Evolutionary conservation across 2,888 invertebrate genomes (phyloP).

Genomic region (Melipona beecheii): DNA sequence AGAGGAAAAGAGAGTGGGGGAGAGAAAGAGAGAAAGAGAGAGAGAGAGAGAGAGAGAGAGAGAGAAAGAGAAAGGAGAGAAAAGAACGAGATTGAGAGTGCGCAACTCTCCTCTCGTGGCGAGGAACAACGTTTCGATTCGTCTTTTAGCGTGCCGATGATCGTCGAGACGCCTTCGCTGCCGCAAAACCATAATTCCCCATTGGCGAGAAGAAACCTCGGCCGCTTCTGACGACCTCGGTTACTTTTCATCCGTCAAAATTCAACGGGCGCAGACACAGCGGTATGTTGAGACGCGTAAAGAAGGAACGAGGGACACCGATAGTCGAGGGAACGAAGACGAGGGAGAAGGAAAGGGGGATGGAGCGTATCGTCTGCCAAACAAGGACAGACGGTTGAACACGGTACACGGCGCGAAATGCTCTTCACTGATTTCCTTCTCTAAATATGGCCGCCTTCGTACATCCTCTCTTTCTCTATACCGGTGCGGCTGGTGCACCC

Average conservation of each 20-base stretch:
- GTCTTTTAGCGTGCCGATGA: slow-evolving; percentile 59
- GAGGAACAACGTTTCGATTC: slow-evolving; percentile 53
- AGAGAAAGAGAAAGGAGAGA: neutral
- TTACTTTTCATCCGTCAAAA: slow-evolving; percentile 72
- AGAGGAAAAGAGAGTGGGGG: slow-evolving; percentile 8
- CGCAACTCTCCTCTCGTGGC: slow-evolving; percentile 4
- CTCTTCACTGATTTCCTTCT: slow-evolving; percentile 83
- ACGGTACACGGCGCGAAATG: slow-evolving; percentile 75
- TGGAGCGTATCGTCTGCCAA: slow-evolving; percentile 34
- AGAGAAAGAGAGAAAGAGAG: slow-evolving; percentile 12
- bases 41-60: neutral
- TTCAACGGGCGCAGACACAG: slow-evolving; percentile 56
- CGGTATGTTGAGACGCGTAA: slow-evolving; percentile 53
- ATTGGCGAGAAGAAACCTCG: slow-evolving; percentile 58
- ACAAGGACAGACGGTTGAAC: slow-evolving; percentile 55
- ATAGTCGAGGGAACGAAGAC: slow-evolving; percentile 51
- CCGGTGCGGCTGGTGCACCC: slow-evolving; percentile 64
- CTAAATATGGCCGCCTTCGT: slow-evolving; percentile 83
- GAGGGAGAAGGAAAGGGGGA: slow-evolving; percentile 14
- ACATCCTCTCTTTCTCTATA: slow-evolving; percentile 62
- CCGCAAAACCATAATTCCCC: slow-evolving; percentile 61
- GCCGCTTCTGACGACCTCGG: slow-evolving; percentile 61
- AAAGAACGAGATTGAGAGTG: slow-evolving; percentile 12
- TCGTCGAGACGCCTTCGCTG: slow-evolving; percentile 50
- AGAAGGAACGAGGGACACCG: slow-evolving; percentile 50